phyloP scores from a whole-genome alignment of 2,888 invertebrate genomes.

The Drosophila formosana region DNA sequence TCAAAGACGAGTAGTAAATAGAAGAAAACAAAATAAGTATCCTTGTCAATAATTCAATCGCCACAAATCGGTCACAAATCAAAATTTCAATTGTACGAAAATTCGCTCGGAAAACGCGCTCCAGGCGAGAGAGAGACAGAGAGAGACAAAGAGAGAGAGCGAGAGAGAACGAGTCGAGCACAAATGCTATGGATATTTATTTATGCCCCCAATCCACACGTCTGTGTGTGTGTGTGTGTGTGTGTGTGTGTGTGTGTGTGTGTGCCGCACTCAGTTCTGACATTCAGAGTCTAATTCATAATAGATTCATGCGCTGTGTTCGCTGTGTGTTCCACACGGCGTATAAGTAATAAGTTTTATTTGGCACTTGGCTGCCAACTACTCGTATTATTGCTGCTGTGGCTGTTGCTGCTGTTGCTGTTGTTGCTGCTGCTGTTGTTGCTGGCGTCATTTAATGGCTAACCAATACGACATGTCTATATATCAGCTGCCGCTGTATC shows the following conservation, averaged over 20 bases:
- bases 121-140: slow-evolving; percentile 47
- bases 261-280: slow-evolving; percentile 50
- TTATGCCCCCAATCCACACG: slow-evolving; percentile 48
- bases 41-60: slow-evolving; percentile 32
- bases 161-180: slow-evolving; percentile 30
- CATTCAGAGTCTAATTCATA: slow-evolving; percentile 81
- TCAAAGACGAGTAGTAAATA: background rate
- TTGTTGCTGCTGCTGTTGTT: slow-evolving; percentile 38
- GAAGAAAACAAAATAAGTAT: slow-evolving; percentile 2
- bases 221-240: slow-evolving; percentile 21
- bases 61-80: slow-evolving; percentile 46
- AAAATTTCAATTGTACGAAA: slow-evolving; percentile 51
- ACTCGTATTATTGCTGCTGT: slow-evolving; percentile 43
- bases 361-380: slow-evolving; percentile 78
- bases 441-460: slow-evolving; percentile 79
- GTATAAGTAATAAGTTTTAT: slow-evolving; percentile 82
- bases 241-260: slow-evolving; percentile 28
- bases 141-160: background rate
- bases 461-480: slow-evolving; percentile 77
- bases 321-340: slow-evolving; percentile 61
- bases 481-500: slow-evolving; percentile 47
- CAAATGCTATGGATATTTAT: slow-evolving; percentile 62
- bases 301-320: slow-evolving; percentile 73
- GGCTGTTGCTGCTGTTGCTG: too few relatives aligned
- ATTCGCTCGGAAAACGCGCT: slow-evolving; percentile 53